These are phyloP conservation scores for Kryphioiulus occultus DNA, from an alignment of 2,888 invertebrate species.

Conservation along the genomic window DNA sequence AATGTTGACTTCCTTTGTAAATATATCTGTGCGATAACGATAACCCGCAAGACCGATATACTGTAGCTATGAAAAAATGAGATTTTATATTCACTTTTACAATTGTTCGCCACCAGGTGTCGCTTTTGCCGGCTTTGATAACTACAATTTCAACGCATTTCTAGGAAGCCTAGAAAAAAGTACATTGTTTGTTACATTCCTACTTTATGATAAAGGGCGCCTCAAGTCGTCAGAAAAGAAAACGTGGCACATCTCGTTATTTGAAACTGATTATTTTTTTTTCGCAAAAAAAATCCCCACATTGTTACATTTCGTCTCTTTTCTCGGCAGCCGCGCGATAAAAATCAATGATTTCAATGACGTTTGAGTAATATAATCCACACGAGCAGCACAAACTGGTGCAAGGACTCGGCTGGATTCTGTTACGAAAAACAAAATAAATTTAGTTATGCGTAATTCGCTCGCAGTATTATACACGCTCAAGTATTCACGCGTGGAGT, in stretches of 20 bases:
- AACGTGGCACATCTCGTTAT: constrained; percentile 24
- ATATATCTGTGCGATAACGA: no score
- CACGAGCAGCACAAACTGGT: constrained; percentile 9
- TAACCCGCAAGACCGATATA: not conserved
- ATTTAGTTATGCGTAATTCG: constrained; percentile 11
- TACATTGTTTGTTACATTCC: not conserved
- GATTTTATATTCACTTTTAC: not conserved
- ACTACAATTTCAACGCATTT: not conserved
- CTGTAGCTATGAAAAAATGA: no score
- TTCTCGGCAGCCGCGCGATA: not conserved
- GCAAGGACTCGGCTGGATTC: constrained; percentile 1
- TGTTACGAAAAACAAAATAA: constrained; percentile 31
- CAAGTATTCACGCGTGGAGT: not conserved
- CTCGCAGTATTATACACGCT: not conserved
- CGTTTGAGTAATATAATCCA: constrained; percentile 35
- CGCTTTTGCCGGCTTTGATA: not conserved
- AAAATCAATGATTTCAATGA: constrained; percentile 30
- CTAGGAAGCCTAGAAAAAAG: not conserved
- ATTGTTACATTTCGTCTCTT: not conserved
- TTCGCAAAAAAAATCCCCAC: not conserved
- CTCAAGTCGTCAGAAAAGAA: constrained; percentile 16
- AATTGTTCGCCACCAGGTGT: not conserved
- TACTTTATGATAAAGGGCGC: not conserved
- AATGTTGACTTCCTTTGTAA: not conserved
- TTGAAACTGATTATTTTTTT: constrained; percentile 31